These are phyloP conservation scores for Eupristina koningsbergeri DNA, from an alignment of 1,140 invertebrate genomes.

Conservation along the genomic window DNA sequence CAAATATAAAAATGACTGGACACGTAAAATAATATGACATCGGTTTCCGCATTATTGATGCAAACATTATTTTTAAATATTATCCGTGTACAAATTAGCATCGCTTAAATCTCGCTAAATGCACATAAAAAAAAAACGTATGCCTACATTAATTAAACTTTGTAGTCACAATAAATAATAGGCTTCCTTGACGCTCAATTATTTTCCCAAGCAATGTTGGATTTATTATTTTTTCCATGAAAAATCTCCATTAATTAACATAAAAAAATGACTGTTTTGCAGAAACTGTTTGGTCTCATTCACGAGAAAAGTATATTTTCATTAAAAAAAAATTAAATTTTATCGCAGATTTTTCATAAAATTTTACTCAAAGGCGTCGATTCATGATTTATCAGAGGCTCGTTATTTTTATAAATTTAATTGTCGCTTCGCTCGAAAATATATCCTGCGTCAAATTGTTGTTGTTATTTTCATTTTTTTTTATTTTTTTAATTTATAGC, in stretches of 20 bases:
- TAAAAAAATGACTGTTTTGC: not conserved
- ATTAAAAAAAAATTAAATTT: too few species aligned
- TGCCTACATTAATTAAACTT: too few species aligned
- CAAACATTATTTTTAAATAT: slow-evolving; percentile 31
- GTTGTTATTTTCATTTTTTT: too few species aligned
- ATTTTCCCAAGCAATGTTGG: not conserved
- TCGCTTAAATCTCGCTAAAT: not conserved
- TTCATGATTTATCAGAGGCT: not conserved
- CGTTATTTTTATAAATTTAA: not conserved
- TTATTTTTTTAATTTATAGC: not conserved
- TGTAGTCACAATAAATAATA: too few species aligned
- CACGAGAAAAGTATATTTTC: too few species aligned
- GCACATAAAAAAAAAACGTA: too few species aligned
- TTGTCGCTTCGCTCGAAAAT: not conserved
- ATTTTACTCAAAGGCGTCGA: not conserved
- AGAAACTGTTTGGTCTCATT: too few species aligned
- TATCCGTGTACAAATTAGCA: too few species aligned
- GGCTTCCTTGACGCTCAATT: not conserved
- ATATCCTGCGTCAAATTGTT: too few species aligned
- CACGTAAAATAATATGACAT: not conserved
- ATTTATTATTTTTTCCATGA: not conserved
- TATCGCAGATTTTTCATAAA: not conserved
- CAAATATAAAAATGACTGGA: not conserved
- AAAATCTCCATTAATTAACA: not conserved
- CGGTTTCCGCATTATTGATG: not conserved